These are phyloP conservation scores for Gymnocephalus cernua DNA, from an alignment of 2,113 vertebrate species.

Conservation along the genomic window DNA sequence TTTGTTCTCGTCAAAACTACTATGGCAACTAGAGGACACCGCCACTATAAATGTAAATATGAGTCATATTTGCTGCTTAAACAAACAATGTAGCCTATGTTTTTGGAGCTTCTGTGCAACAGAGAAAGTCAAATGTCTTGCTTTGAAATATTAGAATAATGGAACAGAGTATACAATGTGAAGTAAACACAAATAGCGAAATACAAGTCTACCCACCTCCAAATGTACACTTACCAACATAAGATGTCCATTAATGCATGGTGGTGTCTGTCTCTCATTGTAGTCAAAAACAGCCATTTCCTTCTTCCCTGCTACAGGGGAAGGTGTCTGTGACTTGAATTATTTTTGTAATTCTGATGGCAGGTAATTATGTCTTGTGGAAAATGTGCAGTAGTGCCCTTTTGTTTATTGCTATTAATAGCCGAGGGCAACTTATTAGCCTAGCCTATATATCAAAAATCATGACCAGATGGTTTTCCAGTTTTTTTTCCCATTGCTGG, in stretches of 20 bases:
- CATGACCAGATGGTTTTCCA: background rate
- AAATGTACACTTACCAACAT: background rate
- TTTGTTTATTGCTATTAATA: constrained; percentile 6
- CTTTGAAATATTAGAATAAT: background rate
- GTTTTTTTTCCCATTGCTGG: background rate
- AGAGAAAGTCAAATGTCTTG: background rate
- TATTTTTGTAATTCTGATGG: background rate
- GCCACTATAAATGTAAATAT: no score
- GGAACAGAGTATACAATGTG: background rate
- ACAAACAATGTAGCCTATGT: no score
- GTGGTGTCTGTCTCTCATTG: background rate
- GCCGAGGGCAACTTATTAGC: background rate
- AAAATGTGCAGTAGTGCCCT: background rate
- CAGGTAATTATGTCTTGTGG: background rate
- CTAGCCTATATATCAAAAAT: background rate
- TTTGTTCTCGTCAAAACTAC: no score
- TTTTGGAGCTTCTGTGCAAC: background rate
- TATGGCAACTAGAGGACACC: no score
- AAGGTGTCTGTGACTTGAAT: background rate
- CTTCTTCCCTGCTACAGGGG: background rate
- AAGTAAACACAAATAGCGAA: background rate
- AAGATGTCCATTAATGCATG: background rate
- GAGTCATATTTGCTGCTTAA: no score
- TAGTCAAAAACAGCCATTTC: background rate
- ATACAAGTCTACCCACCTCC: background rate